Evolutionary conservation across 1,140 invertebrate genomes (phyloP).

Genomic region (Drosophila yakuba): DNA sequence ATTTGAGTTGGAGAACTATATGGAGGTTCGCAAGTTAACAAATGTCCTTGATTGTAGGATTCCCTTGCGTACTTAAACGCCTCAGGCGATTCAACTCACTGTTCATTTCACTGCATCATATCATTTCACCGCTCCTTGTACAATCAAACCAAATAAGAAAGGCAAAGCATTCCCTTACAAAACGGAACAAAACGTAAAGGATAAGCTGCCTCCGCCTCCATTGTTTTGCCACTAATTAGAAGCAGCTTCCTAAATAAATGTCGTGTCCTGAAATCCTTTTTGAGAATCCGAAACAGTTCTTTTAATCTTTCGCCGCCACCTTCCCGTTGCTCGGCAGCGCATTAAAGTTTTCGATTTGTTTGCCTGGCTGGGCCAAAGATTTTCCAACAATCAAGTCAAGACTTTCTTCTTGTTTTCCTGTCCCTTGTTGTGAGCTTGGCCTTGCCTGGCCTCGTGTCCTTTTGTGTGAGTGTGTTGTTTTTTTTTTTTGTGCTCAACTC

Average conservation of each 20-base stretch:
- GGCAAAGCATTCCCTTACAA: slow-evolving; percentile 3
- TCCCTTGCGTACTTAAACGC: not conserved
- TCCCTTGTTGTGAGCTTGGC: slow-evolving; percentile 31
- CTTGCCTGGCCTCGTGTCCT: slow-evolving; percentile 21
- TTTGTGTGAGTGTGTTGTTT: slow-evolving; percentile 10
- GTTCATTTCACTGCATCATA: too few relatives aligned
- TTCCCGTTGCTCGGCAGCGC: slow-evolving; percentile 8
- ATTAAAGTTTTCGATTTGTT: slow-evolving; percentile 48
- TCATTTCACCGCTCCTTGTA: too few relatives aligned
- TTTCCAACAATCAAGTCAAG: slow-evolving; percentile 45
- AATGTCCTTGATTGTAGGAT: too few relatives aligned
- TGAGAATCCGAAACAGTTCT: slow-evolving; percentile 38
- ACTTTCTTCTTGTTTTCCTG: slow-evolving; percentile 44
- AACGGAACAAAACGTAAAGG: not conserved
- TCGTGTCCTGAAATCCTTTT: slow-evolving; percentile 50
- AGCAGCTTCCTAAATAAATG: slow-evolving; percentile 39
- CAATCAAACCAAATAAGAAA: not conserved
- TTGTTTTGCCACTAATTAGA: slow-evolving; percentile 22
- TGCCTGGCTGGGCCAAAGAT: slow-evolving; percentile 37
- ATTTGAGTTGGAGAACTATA: slow-evolving; percentile 6
- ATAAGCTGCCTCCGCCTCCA: not conserved
- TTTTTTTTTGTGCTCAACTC: slow-evolving; percentile 53
- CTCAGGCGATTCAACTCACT: too few relatives aligned
- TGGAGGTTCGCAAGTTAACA: not conserved
- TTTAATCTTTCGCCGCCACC: slow-evolving; percentile 24